These are phyloP conservation scores for Drosophila acutilabella DNA, from an alignment of 2,888 invertebrate species.

Conservation along the genomic window DNA sequence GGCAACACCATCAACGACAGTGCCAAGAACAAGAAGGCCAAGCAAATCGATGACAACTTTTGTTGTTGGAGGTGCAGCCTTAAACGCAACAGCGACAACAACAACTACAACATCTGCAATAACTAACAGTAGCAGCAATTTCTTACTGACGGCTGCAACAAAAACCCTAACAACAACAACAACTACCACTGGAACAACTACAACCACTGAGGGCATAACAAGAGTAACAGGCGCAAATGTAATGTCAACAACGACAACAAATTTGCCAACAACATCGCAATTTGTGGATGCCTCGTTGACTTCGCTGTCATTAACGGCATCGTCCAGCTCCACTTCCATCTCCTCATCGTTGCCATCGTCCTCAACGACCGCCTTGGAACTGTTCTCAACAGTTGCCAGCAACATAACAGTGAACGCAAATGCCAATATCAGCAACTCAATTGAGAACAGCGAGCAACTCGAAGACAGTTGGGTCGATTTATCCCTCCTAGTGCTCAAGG, in stretches of 20 bases:
- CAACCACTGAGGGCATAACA: conserved; percentile 24
- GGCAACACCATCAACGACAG: conserved; percentile 35
- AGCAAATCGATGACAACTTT: conserved; percentile 69
- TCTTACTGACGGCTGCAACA: conserved; percentile 29
- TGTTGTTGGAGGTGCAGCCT: conserved; percentile 57
- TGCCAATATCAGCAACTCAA: conserved; percentile 54
- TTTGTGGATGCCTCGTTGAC: conserved; percentile 78
- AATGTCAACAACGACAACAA: conserved; percentile 40
- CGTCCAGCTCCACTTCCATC: conserved; percentile 42
- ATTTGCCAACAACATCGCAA: conserved; percentile 59
- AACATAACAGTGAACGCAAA: conserved; percentile 56
- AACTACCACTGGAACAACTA: conserved; percentile 26
- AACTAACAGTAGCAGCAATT: conserved; percentile 31
- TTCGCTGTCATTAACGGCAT: conserved; percentile 69
- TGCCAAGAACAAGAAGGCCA: conserved; percentile 48
- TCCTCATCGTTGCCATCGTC: conserved; percentile 34
- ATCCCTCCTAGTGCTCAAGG: conserved; percentile 89
- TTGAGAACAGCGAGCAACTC: conserved; percentile 32
- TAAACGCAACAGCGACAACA: conserved; percentile 45
- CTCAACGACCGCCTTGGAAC: conserved; percentile 53
- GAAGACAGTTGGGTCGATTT: conserved; percentile 86
- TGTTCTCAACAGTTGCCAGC: conserved; percentile 58
- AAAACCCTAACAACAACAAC: conserved; percentile 40
- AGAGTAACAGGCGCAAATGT: conserved; percentile 17
- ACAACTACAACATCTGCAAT: conserved; percentile 38